These are phyloP conservation scores for Lysandra bellargus DNA, from an alignment of 2,888 invertebrate species.

Conservation along the genomic window DNA sequence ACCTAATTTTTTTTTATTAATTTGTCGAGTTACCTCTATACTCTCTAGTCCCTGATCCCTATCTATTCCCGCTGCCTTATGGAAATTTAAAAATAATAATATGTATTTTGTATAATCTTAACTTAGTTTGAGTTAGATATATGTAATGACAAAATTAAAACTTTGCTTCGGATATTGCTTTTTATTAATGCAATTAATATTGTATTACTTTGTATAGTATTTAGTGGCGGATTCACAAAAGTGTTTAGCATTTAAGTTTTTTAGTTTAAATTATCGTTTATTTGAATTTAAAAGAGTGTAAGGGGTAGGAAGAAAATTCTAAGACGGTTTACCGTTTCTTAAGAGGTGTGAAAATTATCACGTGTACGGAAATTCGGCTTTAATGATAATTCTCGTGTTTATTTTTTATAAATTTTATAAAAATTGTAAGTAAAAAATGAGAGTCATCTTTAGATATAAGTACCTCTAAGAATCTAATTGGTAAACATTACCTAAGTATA, in stretches of 20 bases:
- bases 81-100: not conserved
- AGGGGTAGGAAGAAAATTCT: not conserved
- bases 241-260: not conserved
- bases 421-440: conserved; percentile 2
- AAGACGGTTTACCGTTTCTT: not conserved
- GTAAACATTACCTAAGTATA: not conserved
- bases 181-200: not conserved
- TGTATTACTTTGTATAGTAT: not conserved
- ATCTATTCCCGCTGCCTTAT: not conserved
- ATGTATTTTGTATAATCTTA: not conserved
- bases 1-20: not conserved
- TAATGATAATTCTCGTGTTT: conserved; percentile 13
- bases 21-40: not conserved
- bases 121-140: too few species aligned
- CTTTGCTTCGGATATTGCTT: not conserved
- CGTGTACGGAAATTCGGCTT: not conserved
- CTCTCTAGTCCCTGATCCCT: too few species aligned
- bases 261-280: not conserved
- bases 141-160: not conserved
- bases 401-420: conserved; percentile 6
- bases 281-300: not conserved
- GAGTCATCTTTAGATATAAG: not conserved
- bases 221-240: conserved; percentile 1
- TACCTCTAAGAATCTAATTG: not conserved
- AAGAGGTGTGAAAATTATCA: not conserved